phyloP scores from a whole-genome alignment of 1,140 invertebrate genomes.

The Phortica variegata region DNA sequence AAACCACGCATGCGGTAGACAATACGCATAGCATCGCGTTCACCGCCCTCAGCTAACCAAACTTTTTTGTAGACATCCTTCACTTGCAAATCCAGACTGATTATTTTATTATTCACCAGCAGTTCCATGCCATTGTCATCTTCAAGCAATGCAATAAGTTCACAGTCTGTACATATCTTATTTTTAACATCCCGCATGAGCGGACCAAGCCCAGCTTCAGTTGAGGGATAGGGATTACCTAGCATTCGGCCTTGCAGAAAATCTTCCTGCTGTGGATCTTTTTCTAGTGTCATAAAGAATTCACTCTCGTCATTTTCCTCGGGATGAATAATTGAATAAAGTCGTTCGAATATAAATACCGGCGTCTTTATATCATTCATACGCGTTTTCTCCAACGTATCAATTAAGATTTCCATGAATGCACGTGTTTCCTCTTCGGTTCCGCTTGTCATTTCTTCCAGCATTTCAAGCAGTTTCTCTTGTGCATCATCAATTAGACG shows the following conservation, averaged over 20 bases:
- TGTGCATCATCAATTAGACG: constrained; percentile 95
- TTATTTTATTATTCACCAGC: constrained; percentile 98
- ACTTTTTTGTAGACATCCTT: constrained; percentile 89
- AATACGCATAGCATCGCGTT: constrained; percentile 93
- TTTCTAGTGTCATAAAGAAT: constrained; percentile 95
- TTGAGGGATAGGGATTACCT: constrained; percentile 94
- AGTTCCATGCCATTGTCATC: constrained; percentile 99
- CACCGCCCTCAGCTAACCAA: constrained; percentile 83
- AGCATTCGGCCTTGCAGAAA: constrained; percentile 97
- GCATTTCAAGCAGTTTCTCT: constrained; percentile 88
- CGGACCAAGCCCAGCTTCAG: constrained; percentile 90
- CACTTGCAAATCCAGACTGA: constrained; percentile 92
- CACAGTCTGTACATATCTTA: constrained; percentile 97
- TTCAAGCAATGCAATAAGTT: constrained; percentile 91
- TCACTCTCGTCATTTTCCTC: constrained; percentile 96
- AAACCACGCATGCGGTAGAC: constrained; percentile 98
- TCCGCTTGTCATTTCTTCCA: constrained; percentile 97
- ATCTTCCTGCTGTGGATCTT: constrained; percentile 98
- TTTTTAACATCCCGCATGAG: constrained; percentile 98
- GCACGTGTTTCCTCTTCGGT: constrained; percentile 95
- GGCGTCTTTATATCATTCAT: constrained; percentile 92
- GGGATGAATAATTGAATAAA: constrained; percentile 96
- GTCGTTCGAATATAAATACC: constrained; percentile 94
- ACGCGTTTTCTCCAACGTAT: constrained; percentile 92
- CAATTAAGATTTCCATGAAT: constrained; percentile 96